Conservation (phyloP, 2,113 vertebrate genomes). For the Lepisosteus osseus region DNA sequence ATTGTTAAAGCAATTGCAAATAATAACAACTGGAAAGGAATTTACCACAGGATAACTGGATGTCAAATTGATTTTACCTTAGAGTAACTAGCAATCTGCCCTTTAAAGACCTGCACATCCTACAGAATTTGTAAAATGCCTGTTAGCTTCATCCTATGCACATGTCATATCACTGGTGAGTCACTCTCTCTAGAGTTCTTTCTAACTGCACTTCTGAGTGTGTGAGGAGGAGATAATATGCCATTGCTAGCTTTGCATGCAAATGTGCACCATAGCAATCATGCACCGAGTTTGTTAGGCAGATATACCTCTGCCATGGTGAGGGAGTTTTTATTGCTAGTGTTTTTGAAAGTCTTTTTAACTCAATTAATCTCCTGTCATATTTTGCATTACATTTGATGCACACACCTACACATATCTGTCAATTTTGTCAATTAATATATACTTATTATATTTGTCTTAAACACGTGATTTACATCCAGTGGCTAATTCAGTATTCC, state of each 20-base stretch:
- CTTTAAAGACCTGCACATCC: no score
- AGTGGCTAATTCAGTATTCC: no score
- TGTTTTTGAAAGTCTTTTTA: neutral
- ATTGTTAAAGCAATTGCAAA: no score
- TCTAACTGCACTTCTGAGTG: constrained; percentile 21
- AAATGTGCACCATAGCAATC: constrained; percentile 16
- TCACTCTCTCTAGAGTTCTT: constrained; percentile 18
- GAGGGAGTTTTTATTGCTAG: neutral
- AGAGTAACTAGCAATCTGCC: no score
- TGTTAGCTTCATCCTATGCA: no score
- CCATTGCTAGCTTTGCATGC: constrained; percentile 30
- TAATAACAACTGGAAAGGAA: no score
- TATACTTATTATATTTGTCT: no score
- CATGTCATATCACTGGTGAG: constrained; percentile 25
- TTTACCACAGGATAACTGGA: no score
- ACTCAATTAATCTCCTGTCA: neutral
- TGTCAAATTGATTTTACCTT: no score
- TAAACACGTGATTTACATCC: no score
- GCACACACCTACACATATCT: neutral
- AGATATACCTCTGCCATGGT: neutral
- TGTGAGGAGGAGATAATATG: constrained; percentile 18
- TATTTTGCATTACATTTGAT: neutral
- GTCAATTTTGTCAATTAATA: no score
- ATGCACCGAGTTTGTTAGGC: neutral
- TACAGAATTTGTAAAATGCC: no score